Evolutionary conservation across 2,888 invertebrate species (phyloP), one percentile per base, ranked within the genome.

Genomic region (Eupithecia subfuscata): DNA sequence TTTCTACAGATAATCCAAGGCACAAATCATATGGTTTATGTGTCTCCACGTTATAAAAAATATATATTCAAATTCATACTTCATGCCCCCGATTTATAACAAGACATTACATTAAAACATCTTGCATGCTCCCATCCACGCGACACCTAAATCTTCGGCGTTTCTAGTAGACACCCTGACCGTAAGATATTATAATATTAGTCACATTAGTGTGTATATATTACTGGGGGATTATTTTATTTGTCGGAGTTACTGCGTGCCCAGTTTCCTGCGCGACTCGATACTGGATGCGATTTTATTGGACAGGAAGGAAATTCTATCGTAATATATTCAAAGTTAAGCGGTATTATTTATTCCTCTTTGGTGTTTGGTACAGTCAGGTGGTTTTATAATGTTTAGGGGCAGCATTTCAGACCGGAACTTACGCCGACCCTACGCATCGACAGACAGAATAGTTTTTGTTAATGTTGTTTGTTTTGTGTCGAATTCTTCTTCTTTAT

Each of bases 301-400:
- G 86, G 93, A 93, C 93, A 93, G 93, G 93, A 94, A 94, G 94
- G 93, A 93, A 93, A 94, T 90, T 92, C 92, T 91, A 92, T 92
- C 91, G 86, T 91, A 91, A 92, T 92, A 91, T 91, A 91, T 92
- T 91, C 86, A 86, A 88, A 89, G 88, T 91, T 89, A 89, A 90
- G 86, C 87, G 87, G 87, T 88, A 86, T 89, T 91, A 91, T 92
- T 92, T 92, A 90, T 88, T 84, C 81, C 82, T 81, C 80, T 73
- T 70, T 40, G 45, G 14, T 45, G 16, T 43, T 43, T 71, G 40
- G 76, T 76, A 69, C 68, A 71, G 71, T 69, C 52, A 60, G 60
- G 69, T 40, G 43, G 22, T 48, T 71, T 69, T 43, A 40, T 43
- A 25, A n/a, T 52, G 56, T 64, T 16, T 60, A 22, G n/a, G 18